Percentiles rank a stretch among this genome's conserved stretches.
Conservation (phyloP, 2,888 invertebrate genomes). For the Dichetophora obliterata region DNA sequence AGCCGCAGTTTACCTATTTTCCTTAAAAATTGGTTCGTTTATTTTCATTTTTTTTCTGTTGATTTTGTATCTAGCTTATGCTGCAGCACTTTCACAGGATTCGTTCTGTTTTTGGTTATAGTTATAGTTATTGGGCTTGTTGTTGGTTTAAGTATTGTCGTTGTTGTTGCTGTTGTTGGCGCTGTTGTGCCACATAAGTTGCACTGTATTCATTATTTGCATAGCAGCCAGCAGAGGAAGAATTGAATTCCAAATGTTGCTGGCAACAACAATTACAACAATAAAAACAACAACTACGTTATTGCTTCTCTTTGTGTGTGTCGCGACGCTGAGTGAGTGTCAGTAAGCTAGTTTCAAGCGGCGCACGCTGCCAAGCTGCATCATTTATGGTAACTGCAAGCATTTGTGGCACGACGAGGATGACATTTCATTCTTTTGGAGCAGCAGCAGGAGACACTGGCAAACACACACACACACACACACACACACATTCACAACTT, state of each 20-base stretch:
- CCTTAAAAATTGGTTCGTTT: not conserved
- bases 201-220: slow-evolving; percentile 24
- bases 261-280: not conserved
- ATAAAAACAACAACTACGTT: slow-evolving; percentile 7
- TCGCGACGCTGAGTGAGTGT: not conserved
- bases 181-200: slow-evolving; percentile 22
- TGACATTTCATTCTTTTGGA: not conserved
- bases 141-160: slow-evolving; percentile 33
- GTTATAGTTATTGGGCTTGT: not conserved
- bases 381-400: not conserved
- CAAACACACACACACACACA: not conserved
- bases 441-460: not conserved
- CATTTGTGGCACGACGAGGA: slow-evolving; percentile 8
- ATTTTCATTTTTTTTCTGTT: not conserved
- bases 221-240: not conserved
- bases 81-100: not conserved
- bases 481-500: not conserved
- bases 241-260: not conserved
- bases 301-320: slow-evolving; percentile 5
- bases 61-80: not conserved
- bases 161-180: slow-evolving; percentile 30
- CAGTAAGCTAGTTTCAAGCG: slow-evolving; percentile 6
- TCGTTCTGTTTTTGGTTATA: slow-evolving; percentile 7
- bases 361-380: slow-evolving; percentile 19
- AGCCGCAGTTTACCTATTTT: not conserved